Conservation (phyloP, 1,140 invertebrate species). For the Mamestra configurata region DNA sequence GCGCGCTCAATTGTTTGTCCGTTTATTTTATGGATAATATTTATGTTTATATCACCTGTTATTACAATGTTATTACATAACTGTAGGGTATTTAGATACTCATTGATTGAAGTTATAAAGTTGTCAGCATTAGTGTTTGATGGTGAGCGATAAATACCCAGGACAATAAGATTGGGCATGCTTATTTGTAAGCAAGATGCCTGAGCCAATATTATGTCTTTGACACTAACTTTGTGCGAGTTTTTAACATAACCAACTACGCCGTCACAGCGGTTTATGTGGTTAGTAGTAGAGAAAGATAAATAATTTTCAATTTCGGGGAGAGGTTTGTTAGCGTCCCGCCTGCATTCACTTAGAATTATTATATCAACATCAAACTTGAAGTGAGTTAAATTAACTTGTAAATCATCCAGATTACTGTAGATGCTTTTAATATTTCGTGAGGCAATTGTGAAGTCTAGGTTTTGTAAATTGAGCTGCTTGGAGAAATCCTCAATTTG, state of each 20-base stretch:
- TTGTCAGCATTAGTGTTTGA: constrained; percentile 4
- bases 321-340: neutral
- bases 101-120: neutral
- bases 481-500: constrained; percentile 1
- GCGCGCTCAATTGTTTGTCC: neutral
- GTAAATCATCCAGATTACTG: neutral
- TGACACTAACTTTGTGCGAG: constrained; percentile 39
- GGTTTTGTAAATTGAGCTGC: neutral
- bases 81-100: neutral
- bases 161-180: neutral
- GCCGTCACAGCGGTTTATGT: constrained; percentile 58
- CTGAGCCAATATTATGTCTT: constrained; percentile 57
- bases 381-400: neutral
- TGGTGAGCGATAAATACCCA: constrained; percentile 10
- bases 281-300: constrained; percentile 36
- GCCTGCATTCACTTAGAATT: constrained; percentile 8
- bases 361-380: neutral
- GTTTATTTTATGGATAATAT: neutral
- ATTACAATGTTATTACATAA: constrained; percentile 3
- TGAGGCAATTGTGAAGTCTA: constrained; percentile 6
- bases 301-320: constrained; percentile 12
- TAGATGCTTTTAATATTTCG: too few relatives aligned
- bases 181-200: constrained; percentile 60
- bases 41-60: too few relatives aligned
- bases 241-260: constrained; percentile 57